These are phyloP conservation scores for Scrobipalpa costella DNA, from an alignment of 2,888 invertebrate genomes.

Conservation along the genomic window DNA sequence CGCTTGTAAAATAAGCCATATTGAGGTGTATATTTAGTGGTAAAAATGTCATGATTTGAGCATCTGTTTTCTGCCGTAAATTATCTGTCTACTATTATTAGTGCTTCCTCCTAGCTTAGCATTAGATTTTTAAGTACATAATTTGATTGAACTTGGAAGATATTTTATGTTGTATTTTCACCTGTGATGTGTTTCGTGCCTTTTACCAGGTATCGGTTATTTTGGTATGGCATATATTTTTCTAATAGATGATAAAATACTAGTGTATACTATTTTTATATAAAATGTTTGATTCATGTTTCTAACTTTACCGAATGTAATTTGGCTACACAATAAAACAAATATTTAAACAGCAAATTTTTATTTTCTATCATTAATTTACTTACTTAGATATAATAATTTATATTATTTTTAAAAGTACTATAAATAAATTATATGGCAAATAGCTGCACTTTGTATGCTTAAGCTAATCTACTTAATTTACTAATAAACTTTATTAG, in stretches of 20 bases:
- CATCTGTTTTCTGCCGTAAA: no score
- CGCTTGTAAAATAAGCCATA: no score
- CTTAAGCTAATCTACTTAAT: background rate
- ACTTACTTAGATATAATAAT: background rate
- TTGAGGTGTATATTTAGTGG: no score
- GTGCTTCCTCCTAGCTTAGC: background rate
- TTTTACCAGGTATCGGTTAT: slow-evolving; percentile 6
- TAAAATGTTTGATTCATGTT: background rate
- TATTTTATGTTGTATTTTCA: slow-evolving; percentile 20
- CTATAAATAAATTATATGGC: slow-evolving; percentile 12
- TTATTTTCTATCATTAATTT: background rate
- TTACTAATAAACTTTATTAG: background rate
- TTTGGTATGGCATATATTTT: background rate
- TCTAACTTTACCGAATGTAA: background rate
- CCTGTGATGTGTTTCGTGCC: slow-evolving; percentile 28
- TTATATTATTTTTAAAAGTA: background rate
- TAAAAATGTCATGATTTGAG: no score
- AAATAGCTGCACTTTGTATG: slow-evolving; percentile 1
- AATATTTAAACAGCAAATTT: background rate
- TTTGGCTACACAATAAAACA: background rate
- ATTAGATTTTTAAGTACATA: background rate
- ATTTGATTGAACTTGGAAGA: background rate
- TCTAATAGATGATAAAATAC: background rate
- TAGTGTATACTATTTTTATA: background rate
- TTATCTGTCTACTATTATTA: background rate